These are phyloP conservation scores for Ennomos quercinarius DNA, from an alignment of 2,888 invertebrate species.

Conservation along the genomic window DNA sequence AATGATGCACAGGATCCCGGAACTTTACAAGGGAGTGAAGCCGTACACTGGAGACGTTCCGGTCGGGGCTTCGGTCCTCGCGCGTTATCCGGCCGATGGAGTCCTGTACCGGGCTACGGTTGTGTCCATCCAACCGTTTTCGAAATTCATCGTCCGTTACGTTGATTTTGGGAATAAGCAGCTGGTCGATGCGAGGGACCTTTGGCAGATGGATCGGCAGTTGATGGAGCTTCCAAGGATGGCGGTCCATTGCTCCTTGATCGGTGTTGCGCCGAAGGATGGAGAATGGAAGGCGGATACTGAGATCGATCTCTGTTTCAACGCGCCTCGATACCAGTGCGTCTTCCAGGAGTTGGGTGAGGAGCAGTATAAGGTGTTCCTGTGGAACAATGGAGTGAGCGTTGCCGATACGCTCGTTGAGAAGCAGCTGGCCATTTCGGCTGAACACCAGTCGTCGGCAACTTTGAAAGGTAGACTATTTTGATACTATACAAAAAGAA, in stretches of 20 bases:
- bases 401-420: slow-evolving; percentile 79
- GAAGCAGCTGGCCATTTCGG: slow-evolving; percentile 73
- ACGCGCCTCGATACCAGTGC: slow-evolving; percentile 85
- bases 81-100: slow-evolving; percentile 89
- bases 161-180: slow-evolving; percentile 92
- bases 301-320: slow-evolving; percentile 86
- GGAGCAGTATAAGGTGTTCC: slow-evolving; percentile 77
- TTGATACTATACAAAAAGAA: too few species aligned
- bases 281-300: slow-evolving; percentile 85
- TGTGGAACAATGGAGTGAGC: slow-evolving; percentile 76
- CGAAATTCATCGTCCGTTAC: slow-evolving; percentile 88
- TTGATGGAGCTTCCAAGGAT: slow-evolving; percentile 88
- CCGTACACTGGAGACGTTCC: slow-evolving; percentile 71
- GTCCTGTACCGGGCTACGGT: slow-evolving; percentile 90
- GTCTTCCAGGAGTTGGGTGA: slow-evolving; percentile 80
- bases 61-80: slow-evolving; percentile 88
- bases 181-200: slow-evolving; percentile 86
- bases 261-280: slow-evolving; percentile 85
- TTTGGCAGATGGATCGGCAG: slow-evolving; percentile 89
- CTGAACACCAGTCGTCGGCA: slow-evolving; percentile 69
- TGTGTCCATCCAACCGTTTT: slow-evolving; percentile 82
- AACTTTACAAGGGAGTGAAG: slow-evolving; percentile 85
- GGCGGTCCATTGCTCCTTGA: slow-evolving; percentile 88
- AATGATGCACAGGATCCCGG: slow-evolving; percentile 90
- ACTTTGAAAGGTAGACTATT: slow-evolving; percentile 70